Percentiles rank a stretch among this genome's conserved stretches.
phyloP scores from a whole-genome alignment of 2,888 invertebrate species.

The Eucriotettix oculatus region DNA sequence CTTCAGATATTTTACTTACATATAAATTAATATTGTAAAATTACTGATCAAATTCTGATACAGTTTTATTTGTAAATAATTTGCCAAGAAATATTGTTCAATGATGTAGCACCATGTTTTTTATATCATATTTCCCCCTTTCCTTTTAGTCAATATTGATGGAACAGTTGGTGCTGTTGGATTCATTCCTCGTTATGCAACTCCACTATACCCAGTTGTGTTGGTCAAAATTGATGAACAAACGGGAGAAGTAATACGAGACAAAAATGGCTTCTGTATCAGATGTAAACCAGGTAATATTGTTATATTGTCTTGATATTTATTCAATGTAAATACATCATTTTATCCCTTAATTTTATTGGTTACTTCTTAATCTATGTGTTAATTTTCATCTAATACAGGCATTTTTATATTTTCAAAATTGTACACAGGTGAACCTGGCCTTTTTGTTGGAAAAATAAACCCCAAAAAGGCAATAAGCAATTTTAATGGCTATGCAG shows the following conservation, averaged over 20 bases:
- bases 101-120: not conserved
- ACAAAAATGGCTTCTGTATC: conserved; percentile 38
- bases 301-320: not conserved
- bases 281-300: conserved; percentile 29
- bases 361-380: not conserved
- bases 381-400: too few relatives aligned
- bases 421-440: conserved; percentile 48
- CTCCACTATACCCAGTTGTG: conserved; percentile 32
- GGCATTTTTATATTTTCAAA: not conserved
- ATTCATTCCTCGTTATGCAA: conserved; percentile 31
- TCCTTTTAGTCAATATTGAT: conserved; percentile 41
- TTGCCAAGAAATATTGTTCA: too few relatives aligned
- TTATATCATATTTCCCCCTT: not conserved
- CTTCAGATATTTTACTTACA: too few relatives aligned
- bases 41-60: too few relatives aligned
- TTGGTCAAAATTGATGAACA: conserved; percentile 44
- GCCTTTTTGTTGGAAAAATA: conserved; percentile 65
- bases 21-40: too few relatives aligned
- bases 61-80: too few relatives aligned
- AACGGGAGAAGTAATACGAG: conserved; percentile 55
- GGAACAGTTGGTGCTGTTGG: conserved; percentile 50
- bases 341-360: not conserved
- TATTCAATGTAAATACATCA: too few relatives aligned
- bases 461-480: conserved; percentile 35
- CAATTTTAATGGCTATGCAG: conserved; percentile 54